Base-by-base conservation (phyloP, 2,797 vertebrate genomes). In the Poeciliopsis presidionis region DNA sequence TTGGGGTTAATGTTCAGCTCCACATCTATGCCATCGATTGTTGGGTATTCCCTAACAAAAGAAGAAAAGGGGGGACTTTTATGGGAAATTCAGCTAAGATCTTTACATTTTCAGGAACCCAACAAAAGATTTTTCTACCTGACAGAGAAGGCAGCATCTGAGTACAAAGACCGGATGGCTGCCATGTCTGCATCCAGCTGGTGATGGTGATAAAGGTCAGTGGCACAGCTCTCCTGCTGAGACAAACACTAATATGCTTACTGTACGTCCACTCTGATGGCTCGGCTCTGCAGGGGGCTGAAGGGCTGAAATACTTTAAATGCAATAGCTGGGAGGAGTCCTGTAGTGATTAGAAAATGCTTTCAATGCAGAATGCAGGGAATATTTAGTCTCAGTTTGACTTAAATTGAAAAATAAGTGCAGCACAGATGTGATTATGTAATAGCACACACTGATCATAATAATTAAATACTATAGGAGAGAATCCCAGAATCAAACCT, bases 151-250 rank as follows among this genome's bases (percentile, higher is more conserved):
- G 97, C 96, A 92, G 95, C 96, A 85, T 97, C 96, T 25, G 97
- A 97, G 91, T 98, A 99, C 91, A 98, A 95, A 90, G 96, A 96
- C 90, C 96, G 97, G 93, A 98, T 96, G 0, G 97, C 96, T 86
- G 97, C 96, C 3, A 98, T 95, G 94, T 99, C 97, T 6, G 95
- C 93, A 14, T 98, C 96, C 88, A 99, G 94, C 93, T 97, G 97
- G 0, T 97, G 96, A 90, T 98, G 97, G 70, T 94, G 96, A 90
- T 95, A 95, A 73, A 96, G 94, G 92, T 98, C 97, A 79, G 96
- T 94, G 12, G 94, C 93, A 79, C 95, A 97, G 91, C 95, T 96
- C 71, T 96, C 96, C 97, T 98, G 90, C 1, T 1, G 84, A 93
- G 80, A 91, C 84, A 88, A 82, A 91, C 85, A 83, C 71, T 46